Percentiles rank a stretch among this genome's conserved stretches.
Conservation (phyloP, 2,888 invertebrate species). For the Philereme transversata region DNA sequence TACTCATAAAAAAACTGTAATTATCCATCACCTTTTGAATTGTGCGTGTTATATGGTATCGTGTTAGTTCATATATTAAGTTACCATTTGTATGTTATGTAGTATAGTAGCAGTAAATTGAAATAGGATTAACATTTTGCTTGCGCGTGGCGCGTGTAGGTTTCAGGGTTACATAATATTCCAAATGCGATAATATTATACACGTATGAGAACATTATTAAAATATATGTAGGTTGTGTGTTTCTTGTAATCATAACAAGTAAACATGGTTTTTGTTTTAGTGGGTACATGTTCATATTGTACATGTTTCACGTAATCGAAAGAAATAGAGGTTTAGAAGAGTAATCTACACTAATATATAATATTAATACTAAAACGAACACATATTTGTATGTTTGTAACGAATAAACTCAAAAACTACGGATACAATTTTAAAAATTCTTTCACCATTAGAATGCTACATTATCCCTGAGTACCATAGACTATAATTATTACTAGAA, state of each 20-base stretch:
- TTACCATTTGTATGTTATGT: neutral
- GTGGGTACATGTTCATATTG: neutral
- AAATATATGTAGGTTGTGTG: slow-evolving; percentile 3
- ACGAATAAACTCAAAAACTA: too few relatives aligned
- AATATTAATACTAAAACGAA: too few relatives aligned
- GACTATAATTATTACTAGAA: too few relatives aligned
- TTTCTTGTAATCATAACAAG: slow-evolving; percentile 12
- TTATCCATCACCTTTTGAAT: too few relatives aligned
- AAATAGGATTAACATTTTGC: slow-evolving; percentile 6
- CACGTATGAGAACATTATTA: neutral
- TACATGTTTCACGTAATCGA: neutral
- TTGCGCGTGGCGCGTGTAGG: slow-evolving; percentile 4
- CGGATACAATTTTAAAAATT: too few relatives aligned
- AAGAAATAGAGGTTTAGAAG: neutral
- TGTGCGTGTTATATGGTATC: too few relatives aligned
- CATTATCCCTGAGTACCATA: too few relatives aligned
- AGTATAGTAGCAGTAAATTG: neutral
- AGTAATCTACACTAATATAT: too few relatives aligned
- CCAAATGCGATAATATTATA: slow-evolving; percentile 2
- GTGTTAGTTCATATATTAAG: neutral
- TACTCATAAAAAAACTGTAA: too few relatives aligned
- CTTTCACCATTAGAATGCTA: too few relatives aligned
- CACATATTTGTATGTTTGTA: too few relatives aligned
- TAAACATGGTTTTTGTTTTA: slow-evolving; percentile 6
- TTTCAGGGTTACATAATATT: slow-evolving; percentile 10